Evolutionary conservation across 2,113 vertebrate species (phyloP), one percentile per base, ranked within the genome.

Genomic region (Sturnira hondurensis): DNA sequence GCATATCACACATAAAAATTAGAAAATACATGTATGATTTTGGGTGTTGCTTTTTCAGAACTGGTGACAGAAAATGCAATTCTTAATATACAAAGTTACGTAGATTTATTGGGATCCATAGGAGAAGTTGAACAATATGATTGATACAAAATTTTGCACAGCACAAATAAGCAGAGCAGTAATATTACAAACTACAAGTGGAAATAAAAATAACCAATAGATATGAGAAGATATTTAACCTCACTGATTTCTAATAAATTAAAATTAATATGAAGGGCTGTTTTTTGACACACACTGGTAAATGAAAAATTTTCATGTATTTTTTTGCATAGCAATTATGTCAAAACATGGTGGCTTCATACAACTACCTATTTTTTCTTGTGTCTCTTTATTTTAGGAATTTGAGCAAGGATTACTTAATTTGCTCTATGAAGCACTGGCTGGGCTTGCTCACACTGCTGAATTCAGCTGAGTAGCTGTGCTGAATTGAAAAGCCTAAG

Each of bases 381-480:
- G 8, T 38, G 19, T 88, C 58, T 94, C 36, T 89, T 1, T 17
- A 36, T 13, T 86, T 67, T 15, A 76, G 28, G 9, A 45, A 74
- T 89, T 56, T 89, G 74, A 43, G 17, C 4, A 28, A 31, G 11
- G 28, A 83, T 43, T 38, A 61, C 8, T 36, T 65, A 28, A 20
- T 54, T 54, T 20, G 2, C 1, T 12, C 43, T 8, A 1, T 0
- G 4, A 47, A 58, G 2, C 11, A 17, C 3, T 76, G 13, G n/a
- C 14, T 22, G 13, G 17, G 7, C 10, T 45, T 33, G 31, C 5
- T 45, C 4, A 0, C n/a, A 31, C 19, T 38, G 15, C 70, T 88
- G 43, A 78, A 9, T 70, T 38, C 26, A 41, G 3, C 26, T 47
- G 74, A 9, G 8, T 14, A 86, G 9, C 36, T n/a, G 16, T 33